Conservation (phyloP, 1,140 invertebrate genomes). For the Polypedilum pembai region DNA sequence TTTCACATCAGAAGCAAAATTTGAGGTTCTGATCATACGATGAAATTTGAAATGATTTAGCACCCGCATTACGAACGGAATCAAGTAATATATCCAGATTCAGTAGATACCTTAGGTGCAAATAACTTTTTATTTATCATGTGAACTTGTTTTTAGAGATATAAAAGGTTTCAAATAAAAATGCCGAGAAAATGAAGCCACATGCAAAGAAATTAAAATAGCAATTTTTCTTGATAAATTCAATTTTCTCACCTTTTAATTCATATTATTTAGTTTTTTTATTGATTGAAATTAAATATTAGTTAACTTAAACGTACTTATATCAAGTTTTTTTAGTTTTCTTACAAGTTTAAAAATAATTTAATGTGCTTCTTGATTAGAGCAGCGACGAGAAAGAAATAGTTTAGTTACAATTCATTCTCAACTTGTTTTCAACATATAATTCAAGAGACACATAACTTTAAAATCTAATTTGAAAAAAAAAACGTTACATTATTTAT, state of each 20-base stretch:
- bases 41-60: constrained; percentile 7
- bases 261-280: neutral
- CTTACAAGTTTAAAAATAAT: neutral
- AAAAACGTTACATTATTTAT: neutral
- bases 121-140: neutral
- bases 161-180: neutral
- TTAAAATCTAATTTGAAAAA: no score
- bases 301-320: neutral
- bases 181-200: constrained; percentile 8
- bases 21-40: constrained; percentile 7
- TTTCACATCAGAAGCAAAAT: neutral
- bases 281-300: neutral
- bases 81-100: neutral
- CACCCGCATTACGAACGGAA: constrained; percentile 17
- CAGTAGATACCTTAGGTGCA: constrained; percentile 14
- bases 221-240: neutral
- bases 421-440: no score
- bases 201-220: neutral
- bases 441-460: no score
- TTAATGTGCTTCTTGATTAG: neutral
- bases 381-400: neutral
- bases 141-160: neutral
- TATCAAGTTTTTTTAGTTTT: neutral
- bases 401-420: neutral
- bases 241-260: neutral